Base-by-base conservation (phyloP, 2,888 invertebrate species). In the Cremastobaeus sp. region DNA sequence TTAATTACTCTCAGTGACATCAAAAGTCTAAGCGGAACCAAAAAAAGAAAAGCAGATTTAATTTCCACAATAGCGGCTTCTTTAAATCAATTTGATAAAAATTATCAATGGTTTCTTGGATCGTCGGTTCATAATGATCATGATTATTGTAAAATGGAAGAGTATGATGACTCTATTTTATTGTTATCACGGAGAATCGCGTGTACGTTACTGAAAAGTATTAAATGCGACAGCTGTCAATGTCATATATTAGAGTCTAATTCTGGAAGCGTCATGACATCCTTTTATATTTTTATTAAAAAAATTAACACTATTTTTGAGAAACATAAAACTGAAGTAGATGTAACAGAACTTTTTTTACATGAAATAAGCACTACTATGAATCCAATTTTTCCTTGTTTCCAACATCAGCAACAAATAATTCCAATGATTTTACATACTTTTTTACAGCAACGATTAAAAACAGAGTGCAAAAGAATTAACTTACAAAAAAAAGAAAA, bases 401-500 rank as follows among this genome's bases (percentile, higher is more conserved):
- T n/a, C n/a, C n/a, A n/a, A n/a, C n/a, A 32, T 32, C 11, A 5
- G 11, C 3, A n/a, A 15, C 37, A 37, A 37, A 5, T 37, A 5
- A 37, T 41, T 9, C 18, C 41, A 4, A 5, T 11, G 6, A 41
- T 41, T 18, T 18, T 41, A 8, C n/a, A 41, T 11, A 9, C 17
- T 20, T 41, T 18, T 20, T 18, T 41, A 2, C 17, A 41, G 20
- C 1, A 2, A 3, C 18, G 41, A 41, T 18, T 41, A 2, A 20
- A 1, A 1, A 17, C 18, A n/a, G 1, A 18, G 6, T 41, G 41
- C n/a, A 2, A 5, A 11, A 20, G 17, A 3, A n/a, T 41, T 3
- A 41, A 41, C 20, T 3, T 18, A 9, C 2, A 41, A 41, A 17
- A 41, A 41, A 41, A 41, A 14, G 41, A 41, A 17, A 18, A 18